Conservation (phyloP, 2,113 vertebrate species). For the Pelodiscus sinensis region DNA sequence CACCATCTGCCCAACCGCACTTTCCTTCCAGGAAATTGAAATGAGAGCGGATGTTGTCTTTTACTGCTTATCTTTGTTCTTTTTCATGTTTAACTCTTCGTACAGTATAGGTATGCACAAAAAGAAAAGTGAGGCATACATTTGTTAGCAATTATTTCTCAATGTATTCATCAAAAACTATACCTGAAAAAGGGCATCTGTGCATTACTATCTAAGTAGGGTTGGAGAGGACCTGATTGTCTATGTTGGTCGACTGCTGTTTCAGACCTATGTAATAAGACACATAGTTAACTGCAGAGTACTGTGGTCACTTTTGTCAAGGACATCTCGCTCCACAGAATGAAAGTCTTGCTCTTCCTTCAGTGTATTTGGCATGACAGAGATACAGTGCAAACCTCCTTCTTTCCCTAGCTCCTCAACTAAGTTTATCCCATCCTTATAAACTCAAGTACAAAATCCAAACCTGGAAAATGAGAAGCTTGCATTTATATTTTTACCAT, state of each 20-base stretch:
- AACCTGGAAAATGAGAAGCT: slow-evolving; percentile 7
- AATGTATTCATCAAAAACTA: not conserved
- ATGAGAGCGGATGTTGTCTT: slow-evolving; percentile 85
- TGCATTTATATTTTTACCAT: not conserved
- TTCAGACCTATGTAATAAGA: slow-evolving; percentile 17
- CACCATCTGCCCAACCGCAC: slow-evolving; percentile 81
- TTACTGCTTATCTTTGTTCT: slow-evolving; percentile 70
- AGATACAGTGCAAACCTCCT: not conserved
- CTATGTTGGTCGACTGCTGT: not conserved
- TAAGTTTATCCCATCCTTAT: not conserved
- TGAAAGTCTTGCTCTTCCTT: not conserved
- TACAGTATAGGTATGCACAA: slow-evolving; percentile 48
- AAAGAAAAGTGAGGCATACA: slow-evolving; percentile 33
- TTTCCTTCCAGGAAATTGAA: slow-evolving; percentile 84
- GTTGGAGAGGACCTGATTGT: not conserved
- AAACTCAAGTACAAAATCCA: not conserved
- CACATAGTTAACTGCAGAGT: not conserved
- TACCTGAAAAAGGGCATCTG: not conserved
- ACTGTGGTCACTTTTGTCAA: not conserved
- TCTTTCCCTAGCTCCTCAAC: not conserved
- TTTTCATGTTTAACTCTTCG: slow-evolving; percentile 70
- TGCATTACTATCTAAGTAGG: slow-evolving; percentile 11
- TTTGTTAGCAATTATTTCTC: slow-evolving; percentile 1
- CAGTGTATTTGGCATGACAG: not conserved
- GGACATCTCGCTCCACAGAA: not conserved